Conservation (phyloP, 2,113 vertebrate genomes). For the Lophotis ruficrista region DNA sequence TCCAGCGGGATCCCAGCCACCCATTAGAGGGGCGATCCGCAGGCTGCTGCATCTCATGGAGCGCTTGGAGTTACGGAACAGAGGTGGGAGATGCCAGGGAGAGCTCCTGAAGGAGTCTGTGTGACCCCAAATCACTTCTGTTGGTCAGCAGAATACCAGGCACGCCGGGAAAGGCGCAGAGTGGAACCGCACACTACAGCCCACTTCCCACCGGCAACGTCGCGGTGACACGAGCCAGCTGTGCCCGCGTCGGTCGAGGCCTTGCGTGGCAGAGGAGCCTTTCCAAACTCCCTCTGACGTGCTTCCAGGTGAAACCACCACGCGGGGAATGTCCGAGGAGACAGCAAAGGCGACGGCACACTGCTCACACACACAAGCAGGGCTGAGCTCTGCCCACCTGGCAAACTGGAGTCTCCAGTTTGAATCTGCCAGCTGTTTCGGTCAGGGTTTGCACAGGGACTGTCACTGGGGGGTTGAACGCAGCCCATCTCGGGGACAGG, state of each 20-base stretch:
- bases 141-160: not conserved
- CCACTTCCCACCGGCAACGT: not conserved
- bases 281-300: fast-evolving
- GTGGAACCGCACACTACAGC: not conserved
- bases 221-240: not conserved
- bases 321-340: fast-evolving
- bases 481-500: fast-evolving
- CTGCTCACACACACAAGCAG: too few species aligned
- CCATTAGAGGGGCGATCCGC: not conserved
- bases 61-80: fast-evolving
- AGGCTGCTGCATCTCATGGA: not conserved
- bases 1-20: not conserved
- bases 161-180: fast-evolving
- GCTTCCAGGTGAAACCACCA: not conserved
- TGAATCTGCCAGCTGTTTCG: fast-evolving
- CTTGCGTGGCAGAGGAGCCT: not conserved
- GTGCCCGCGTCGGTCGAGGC: not conserved
- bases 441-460: not conserved
- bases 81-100: not conserved
- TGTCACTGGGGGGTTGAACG: fast-evolving
- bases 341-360: not conserved
- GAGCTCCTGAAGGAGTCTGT: not conserved
- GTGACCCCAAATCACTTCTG: not conserved
- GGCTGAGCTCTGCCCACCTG: not conserved
- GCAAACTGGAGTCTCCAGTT: not conserved